These are phyloP conservation scores for Gracilinanus agilis DNA, from an alignment of 2,113 vertebrate genomes.

Conservation along the genomic window DNA sequence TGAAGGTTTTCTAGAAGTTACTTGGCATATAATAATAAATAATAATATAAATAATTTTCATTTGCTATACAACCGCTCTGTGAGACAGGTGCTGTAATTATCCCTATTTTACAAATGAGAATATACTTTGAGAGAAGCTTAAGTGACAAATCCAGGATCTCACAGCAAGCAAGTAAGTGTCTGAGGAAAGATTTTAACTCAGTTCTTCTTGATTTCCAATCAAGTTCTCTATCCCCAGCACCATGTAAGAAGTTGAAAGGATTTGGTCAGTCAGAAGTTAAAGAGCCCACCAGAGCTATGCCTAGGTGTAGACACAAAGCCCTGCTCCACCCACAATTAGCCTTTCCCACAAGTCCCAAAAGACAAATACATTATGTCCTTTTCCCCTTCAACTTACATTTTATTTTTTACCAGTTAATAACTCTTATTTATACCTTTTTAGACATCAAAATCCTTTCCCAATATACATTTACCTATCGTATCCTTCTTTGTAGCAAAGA, in stretches of 20 bases:
- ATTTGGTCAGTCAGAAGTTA: background rate
- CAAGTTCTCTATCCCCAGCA: background rate
- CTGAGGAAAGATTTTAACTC: background rate
- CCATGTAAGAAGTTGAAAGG: background rate
- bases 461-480: background rate
- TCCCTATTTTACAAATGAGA: background rate
- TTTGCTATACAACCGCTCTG: background rate
- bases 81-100: background rate
- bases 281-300: background rate
- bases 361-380: background rate
- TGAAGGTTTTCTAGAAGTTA: background rate
- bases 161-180: background rate
- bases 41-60: too few relatives aligned
- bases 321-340: background rate
- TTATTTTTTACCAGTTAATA: background rate
- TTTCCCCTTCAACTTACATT: background rate
- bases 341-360: background rate
- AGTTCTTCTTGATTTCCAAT: background rate
- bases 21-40: background rate
- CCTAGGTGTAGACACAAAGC: background rate
- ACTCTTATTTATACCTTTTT: background rate
- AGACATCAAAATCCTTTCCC: background rate
- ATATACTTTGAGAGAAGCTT: background rate
- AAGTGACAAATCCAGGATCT: background rate
- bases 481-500: background rate